phyloP scores from a whole-genome alignment of 1,140 invertebrate species.

The Oryzaephilus surinamensis region DNA sequence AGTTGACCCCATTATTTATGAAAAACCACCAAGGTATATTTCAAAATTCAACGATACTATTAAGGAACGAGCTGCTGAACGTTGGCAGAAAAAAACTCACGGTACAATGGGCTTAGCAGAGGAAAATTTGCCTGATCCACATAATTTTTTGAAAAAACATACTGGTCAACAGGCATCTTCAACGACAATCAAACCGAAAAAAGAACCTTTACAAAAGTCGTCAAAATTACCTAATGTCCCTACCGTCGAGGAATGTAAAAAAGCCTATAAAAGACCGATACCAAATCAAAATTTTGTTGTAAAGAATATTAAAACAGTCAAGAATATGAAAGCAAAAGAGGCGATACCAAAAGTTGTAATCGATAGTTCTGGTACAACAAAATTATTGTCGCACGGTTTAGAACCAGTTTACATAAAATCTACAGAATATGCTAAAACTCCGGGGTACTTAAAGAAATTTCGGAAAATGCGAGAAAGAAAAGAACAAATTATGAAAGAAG shows the following conservation, averaged over 20 bases:
- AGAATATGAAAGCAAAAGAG: conserved; percentile 40
- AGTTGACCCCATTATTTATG: no score
- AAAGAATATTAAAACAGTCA: conserved; percentile 44
- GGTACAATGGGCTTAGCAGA: conserved; percentile 50
- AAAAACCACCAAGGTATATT: no score
- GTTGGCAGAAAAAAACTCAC: no score
- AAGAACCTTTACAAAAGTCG: conserved; percentile 11
- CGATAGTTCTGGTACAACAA: conserved; percentile 36
- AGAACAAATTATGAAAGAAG: conserved; percentile 24
- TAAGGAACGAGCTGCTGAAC: no score
- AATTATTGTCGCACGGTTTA: conserved; percentile 27
- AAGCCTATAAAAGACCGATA: conserved; percentile 13
- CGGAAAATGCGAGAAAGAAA: conserved; percentile 22
- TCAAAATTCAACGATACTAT: no score
- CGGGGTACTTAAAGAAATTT: conserved; percentile 23
- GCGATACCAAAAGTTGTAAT: conserved; percentile 34
- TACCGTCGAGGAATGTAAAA: conserved; percentile 2
- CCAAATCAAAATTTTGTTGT: conserved; percentile 22
- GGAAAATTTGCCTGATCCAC: conserved; percentile 41
- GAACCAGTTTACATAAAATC: conserved; percentile 27
- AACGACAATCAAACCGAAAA: conserved; percentile 1
- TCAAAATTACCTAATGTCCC: conserved; percentile 12
- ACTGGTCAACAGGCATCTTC: conserved; percentile 20
- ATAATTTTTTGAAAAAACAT: conserved; percentile 48
- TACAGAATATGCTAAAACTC: conserved; percentile 25